Conservation (phyloP, 2,888 invertebrate species). For the Xestia rhomboidea region DNA sequence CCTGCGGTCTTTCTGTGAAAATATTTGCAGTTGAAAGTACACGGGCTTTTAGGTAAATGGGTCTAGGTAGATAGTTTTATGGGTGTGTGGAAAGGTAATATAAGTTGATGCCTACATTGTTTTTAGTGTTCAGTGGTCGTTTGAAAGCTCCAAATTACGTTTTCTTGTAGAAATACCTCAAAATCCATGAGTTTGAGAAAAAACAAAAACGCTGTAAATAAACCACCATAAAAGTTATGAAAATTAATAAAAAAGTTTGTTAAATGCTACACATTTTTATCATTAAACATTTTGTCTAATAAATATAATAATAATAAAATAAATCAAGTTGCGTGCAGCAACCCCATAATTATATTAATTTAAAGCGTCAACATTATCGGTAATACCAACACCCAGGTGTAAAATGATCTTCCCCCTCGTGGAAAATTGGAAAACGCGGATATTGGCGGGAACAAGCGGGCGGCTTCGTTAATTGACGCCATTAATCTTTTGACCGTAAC, state of each 20-base stretch:
- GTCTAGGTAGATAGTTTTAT: conserved; percentile 54
- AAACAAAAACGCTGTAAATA: neutral
- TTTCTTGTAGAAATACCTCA: neutral
- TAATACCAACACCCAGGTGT: conserved; percentile 72
- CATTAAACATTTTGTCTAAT: conserved; percentile 13
- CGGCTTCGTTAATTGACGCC: conserved; percentile 79
- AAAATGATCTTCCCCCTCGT: conserved; percentile 72
- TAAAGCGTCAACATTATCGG: conserved; percentile 72
- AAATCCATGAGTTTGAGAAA: neutral
- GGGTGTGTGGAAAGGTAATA: conserved; percentile 39
- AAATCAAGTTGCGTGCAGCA: conserved; percentile 56
- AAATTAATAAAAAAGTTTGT: neutral
- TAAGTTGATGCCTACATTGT: conserved; percentile 39
- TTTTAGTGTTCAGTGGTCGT: conserved; percentile 15
- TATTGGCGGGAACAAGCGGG: conserved; percentile 75
- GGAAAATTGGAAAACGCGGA: conserved; percentile 79
- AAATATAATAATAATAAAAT: no score
- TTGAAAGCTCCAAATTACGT: neutral
- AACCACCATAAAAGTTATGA: neutral
- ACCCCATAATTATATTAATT: conserved; percentile 70
- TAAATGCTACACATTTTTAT: neutral
- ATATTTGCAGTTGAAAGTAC: conserved; percentile 52
- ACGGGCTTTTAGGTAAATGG: conserved; percentile 65
- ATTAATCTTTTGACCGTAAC: conserved; percentile 84
- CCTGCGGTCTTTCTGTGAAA: conserved; percentile 41